Evolutionary conservation across 2,113 vertebrate genomes (phyloP).

Genomic region (Neodontobutis hainanensis): DNA sequence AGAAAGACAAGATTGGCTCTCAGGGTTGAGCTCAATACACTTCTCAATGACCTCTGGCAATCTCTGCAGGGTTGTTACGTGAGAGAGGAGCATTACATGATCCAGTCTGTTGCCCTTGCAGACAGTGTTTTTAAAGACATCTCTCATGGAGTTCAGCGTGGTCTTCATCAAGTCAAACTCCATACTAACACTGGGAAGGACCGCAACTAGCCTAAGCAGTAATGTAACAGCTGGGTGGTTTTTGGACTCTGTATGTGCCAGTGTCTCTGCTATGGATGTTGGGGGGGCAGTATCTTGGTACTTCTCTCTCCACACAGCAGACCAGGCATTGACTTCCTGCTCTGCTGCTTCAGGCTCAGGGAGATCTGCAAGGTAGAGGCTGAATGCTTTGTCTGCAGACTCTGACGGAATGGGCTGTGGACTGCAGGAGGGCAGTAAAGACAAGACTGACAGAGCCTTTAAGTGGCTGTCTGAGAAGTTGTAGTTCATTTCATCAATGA

Average conservation of each 20-base stretch:
- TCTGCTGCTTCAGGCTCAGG: constrained; percentile 88
- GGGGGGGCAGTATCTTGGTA: constrained; percentile 90
- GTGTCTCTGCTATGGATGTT: constrained; percentile 89
- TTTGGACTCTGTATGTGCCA: constrained; percentile 88
- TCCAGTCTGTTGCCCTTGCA: constrained; percentile 82
- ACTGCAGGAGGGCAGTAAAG: constrained; percentile 91
- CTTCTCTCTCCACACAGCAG: constrained; percentile 90
- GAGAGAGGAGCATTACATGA: constrained; percentile 88
- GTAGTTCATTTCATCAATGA: constrained; percentile 92
- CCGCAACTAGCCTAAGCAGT: constrained; percentile 87
- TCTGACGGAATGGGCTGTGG: constrained; percentile 87
- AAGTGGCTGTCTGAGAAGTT: constrained; percentile 92
- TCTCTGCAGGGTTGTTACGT: constrained; percentile 84
- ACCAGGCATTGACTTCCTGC: constrained; percentile 90
- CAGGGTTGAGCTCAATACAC: constrained; percentile 85
- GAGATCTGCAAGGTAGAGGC: constrained; percentile 87
- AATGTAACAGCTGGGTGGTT: constrained; percentile 88
- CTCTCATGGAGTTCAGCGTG: constrained; percentile 86
- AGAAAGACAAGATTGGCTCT: constrained; percentile 71
- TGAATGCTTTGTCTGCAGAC: constrained; percentile 84
- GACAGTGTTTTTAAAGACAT: constrained; percentile 84
- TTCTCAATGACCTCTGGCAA: constrained; percentile 90
- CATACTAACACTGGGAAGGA: constrained; percentile 91
- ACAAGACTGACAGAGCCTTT: constrained; percentile 89
- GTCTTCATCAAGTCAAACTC: constrained; percentile 89